Evolutionary conservation across 2,888 invertebrate species (phyloP), one percentile per base, ranked within the genome.

Genomic region (Phyllotreta cruciferae): DNA sequence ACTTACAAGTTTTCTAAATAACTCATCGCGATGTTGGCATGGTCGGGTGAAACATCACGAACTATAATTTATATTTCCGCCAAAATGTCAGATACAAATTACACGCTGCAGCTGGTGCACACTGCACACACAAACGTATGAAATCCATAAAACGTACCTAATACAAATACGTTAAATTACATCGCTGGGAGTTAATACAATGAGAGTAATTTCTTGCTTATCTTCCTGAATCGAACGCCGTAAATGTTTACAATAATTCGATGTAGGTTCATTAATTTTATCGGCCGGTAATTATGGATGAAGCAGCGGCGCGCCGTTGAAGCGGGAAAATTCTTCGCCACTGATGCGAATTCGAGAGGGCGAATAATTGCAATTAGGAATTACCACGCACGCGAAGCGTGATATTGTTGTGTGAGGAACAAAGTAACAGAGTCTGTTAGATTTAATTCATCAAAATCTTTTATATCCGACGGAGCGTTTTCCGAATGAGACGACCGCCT

Each of bases 391-490:
- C 10, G 41, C n/a, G 41, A 24, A 14, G 41, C 41, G 34, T 35
- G 34, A 41, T 14, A 35, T 0, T 24, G 13, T 10, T n/a, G 24
- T 9, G 6, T 2, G 10, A 56, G 47, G 36, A 47, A 56, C 13
- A 42, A n/a, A 36, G 36, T 13, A 41, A 50, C 39, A 0, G 50
- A 41, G 35, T 35, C 24, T 50, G 44, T 7, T 7, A 58, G 42
- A 41, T 58, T 50, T 42, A 58, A 58, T 58, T 58, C 41, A 41
- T 41, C 58, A 58, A 39, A 58, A 41, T 49, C 35, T 39, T 58
- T 42, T 41, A 50, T 38, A 14, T 58, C 34, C 13, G 38, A 38
- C 50, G 49, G 35, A 58, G 41, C n/a, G 50, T 41, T 58, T 50
- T 50, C 10, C 57, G 35, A 58, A 58, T 50, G 34, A 49, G 37